Evolutionary conservation across 1,140 invertebrate genomes (phyloP).

Genomic region (Drosophila sproati): DNA sequence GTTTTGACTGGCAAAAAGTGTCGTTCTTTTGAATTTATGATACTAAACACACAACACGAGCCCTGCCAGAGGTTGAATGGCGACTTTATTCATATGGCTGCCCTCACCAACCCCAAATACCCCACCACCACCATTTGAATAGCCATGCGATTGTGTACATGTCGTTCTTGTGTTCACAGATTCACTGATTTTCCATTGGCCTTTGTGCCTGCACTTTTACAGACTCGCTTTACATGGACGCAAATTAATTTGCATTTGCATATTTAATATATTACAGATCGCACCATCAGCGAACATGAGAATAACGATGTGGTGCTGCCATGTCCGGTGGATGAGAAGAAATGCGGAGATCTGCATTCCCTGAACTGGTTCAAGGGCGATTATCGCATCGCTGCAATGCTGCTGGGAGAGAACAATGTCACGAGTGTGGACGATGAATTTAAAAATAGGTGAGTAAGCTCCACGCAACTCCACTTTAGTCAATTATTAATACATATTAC

Average conservation of each 20-base stretch:
- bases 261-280: slow-evolving; percentile 64
- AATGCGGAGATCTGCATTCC: slow-evolving; percentile 93
- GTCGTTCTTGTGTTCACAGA: slow-evolving; percentile 3
- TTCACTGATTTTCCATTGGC: slow-evolving; percentile 7
- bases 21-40: slow-evolving; percentile 62
- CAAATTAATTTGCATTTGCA: slow-evolving; percentile 35
- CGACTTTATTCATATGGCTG: slow-evolving; percentile 51
- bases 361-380: slow-evolving; percentile 95
- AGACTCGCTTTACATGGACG: slow-evolving; percentile 31
- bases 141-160: slow-evolving; percentile 3
- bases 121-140: slow-evolving; percentile 32
- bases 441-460: slow-evolving; percentile 88
- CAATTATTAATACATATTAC: background rate
- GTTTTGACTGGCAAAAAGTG: slow-evolving; percentile 39
- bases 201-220: slow-evolving; percentile 47
- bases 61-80: slow-evolving; percentile 34
- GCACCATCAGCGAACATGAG: slow-evolving; percentile 78
- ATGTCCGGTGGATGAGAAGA: slow-evolving; percentile 90
- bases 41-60: slow-evolving; percentile 47
- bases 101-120: background rate
- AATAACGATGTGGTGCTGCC: slow-evolving; percentile 90
- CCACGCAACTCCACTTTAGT: background rate
- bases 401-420: slow-evolving; percentile 90
- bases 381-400: slow-evolving; percentile 91
- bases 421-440: slow-evolving; percentile 88